Percentiles rank a stretch among this genome's conserved stretches.
phyloP scores from a whole-genome alignment of 2,113 vertebrate genomes.

The Phalacrocorax brasilianus region DNA sequence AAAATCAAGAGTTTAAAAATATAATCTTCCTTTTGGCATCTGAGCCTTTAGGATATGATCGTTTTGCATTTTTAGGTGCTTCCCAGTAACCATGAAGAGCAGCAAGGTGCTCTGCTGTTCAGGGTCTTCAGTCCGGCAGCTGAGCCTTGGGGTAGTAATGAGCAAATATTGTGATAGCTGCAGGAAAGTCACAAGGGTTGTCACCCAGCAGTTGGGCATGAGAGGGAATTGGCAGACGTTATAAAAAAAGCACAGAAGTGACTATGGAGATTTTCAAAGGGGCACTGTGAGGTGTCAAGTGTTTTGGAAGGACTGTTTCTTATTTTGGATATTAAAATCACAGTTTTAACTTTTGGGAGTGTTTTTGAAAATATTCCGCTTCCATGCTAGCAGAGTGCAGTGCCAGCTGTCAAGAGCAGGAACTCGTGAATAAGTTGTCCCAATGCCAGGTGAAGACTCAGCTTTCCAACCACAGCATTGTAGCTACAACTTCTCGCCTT shows the following conservation, averaged over 20 bases:
- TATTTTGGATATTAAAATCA: background rate
- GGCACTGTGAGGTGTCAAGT: background rate
- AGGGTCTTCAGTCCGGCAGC: background rate
- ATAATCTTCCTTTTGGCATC: background rate
- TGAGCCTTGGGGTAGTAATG: background rate
- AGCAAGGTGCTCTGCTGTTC: background rate
- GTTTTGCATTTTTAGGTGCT: background rate
- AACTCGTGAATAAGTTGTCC: background rate
- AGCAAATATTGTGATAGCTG: background rate
- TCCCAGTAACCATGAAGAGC: background rate
- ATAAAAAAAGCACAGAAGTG: background rate
- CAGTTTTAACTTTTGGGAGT: background rate
- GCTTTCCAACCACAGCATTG: background rate
- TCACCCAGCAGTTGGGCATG: background rate
- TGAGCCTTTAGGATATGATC: background rate
- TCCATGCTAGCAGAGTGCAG: background rate
- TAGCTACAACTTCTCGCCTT: constrained; percentile 17
- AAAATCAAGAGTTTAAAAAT: constrained; percentile 3
- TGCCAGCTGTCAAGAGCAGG: background rate
- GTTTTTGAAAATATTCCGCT: background rate
- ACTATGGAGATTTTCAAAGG: background rate
- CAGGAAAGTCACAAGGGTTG: background rate
- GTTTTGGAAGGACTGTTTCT: background rate
- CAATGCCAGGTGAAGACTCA: constrained; percentile 5
- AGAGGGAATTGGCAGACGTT: background rate